A percentile compares a stretch with the other conserved stretches of the same genome.
phyloP scores from a whole-genome alignment of 2,888 invertebrate genomes.

The Ditylenchus weischeri region DNA sequence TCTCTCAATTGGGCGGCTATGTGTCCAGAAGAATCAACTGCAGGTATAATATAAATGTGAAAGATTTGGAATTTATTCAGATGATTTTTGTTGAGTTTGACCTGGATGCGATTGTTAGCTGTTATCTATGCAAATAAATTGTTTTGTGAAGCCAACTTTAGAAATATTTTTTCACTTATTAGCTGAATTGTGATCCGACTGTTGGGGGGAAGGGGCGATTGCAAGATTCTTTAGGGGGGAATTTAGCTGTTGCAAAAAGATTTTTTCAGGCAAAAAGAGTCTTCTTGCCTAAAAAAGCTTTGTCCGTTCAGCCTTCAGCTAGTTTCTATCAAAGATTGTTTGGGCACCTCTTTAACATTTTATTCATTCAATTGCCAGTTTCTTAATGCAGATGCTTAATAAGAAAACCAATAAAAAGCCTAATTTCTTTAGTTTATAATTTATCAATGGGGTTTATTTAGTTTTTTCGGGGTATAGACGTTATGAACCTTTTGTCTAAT shows the following conservation, averaged over 20 bases:
- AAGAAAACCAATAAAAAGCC: too few relatives aligned
- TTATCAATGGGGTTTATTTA: too few relatives aligned
- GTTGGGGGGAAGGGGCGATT: too few relatives aligned
- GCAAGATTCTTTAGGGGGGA: too few relatives aligned
- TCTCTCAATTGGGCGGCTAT: conserved; percentile 12
- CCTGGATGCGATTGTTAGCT: neutral
- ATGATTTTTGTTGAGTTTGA: conserved; percentile 12
- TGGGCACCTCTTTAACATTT: conserved; percentile 77
- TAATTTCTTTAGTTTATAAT: too few relatives aligned
- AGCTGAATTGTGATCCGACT: too few relatives aligned
- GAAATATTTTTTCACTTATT: too few relatives aligned
- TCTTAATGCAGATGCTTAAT: conserved; percentile 92
- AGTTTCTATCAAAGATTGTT: conserved; percentile 72
- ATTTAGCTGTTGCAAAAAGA: conserved; percentile 39
- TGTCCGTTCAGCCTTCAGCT: conserved; percentile 74
- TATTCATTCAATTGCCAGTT: conserved; percentile 87
- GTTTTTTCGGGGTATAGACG: too few relatives aligned
- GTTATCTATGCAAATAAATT: neutral
- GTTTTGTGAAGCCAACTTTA: too few relatives aligned
- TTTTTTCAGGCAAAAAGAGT: conserved; percentile 56
- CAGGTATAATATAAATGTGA: neutral
- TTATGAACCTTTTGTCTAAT: too few relatives aligned
- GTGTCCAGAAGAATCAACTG: conserved; percentile 4
- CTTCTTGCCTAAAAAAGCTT: conserved; percentile 80
- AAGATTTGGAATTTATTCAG: neutral